A percentile compares a stretch with the other conserved stretches of the same genome.
These are phyloP conservation scores for Psilopsiagon aurifrons DNA, from an alignment of 2,113 vertebrate genomes.

Conservation along the genomic window DNA sequence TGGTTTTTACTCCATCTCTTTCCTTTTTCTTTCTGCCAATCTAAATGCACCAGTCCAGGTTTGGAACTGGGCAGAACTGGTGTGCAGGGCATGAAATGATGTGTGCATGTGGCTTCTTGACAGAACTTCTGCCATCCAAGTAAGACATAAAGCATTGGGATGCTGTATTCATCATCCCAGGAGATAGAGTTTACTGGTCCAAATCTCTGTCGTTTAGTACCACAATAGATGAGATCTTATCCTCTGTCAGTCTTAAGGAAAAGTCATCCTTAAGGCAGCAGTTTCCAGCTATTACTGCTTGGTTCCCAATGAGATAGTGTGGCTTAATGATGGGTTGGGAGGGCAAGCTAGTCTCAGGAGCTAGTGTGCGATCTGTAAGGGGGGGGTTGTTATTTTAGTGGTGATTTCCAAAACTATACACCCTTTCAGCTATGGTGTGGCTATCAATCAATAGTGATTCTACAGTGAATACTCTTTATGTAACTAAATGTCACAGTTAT, in stretches of 20 bases:
- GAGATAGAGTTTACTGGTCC: neutral
- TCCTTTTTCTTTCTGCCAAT: neutral
- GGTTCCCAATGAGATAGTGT: neutral
- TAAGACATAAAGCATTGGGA: neutral
- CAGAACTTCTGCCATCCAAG: neutral
- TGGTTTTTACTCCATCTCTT: neutral
- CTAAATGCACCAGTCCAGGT: neutral
- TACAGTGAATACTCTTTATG: neutral
- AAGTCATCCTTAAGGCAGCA: neutral
- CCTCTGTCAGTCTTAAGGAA: neutral
- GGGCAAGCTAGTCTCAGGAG: neutral
- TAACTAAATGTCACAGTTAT: neutral
- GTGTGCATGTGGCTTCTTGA: neutral
- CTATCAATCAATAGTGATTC: neutral
- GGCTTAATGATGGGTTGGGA: neutral
- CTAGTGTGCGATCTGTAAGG: neutral
- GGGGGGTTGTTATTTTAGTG: neutral
- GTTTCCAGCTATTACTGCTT: neutral
- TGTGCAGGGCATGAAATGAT: neutral
- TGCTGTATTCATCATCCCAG: neutral
- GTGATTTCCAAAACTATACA: neutral
- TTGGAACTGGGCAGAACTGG: neutral
- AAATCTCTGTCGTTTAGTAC: neutral
- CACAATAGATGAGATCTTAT: neutral
- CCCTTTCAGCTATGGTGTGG: neutral